These are phyloP conservation scores for Pangasius djambal DNA, from an alignment of 2,797 vertebrate genomes.

Conservation along the genomic window DNA sequence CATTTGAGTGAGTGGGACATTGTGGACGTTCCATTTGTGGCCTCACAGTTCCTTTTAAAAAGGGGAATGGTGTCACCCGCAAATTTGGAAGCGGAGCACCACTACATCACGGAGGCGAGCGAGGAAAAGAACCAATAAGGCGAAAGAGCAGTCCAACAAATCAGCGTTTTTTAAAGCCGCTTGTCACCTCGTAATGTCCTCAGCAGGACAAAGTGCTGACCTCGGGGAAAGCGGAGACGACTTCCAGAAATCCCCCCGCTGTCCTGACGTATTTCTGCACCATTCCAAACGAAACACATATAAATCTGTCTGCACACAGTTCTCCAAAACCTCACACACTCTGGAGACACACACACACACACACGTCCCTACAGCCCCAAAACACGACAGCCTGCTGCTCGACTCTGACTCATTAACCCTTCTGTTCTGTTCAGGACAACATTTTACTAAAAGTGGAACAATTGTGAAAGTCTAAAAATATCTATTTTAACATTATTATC, in stretches of 20 bases:
- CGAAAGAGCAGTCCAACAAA: conserved; percentile 62
- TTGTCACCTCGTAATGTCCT: conserved; percentile 78
- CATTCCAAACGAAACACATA: conserved; percentile 76
- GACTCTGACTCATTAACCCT: conserved; percentile 12
- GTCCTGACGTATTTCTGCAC: conserved; percentile 70
- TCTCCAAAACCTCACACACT: conserved; percentile 58
- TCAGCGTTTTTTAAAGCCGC: conserved; percentile 73
- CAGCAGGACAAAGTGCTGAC: conserved; percentile 78
- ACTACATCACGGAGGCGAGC: conserved; percentile 36
- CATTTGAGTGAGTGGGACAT: not conserved
- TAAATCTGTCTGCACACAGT: conserved; percentile 79
- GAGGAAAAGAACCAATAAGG: conserved; percentile 62
- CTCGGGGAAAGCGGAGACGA: conserved; percentile 58
- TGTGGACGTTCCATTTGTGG: not conserved
- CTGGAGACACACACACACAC: conserved; percentile 30
- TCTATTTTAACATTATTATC: not conserved
- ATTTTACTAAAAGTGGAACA: not conserved
- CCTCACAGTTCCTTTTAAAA: not conserved
- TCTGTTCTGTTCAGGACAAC: not conserved
- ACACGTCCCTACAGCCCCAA: conserved; percentile 7
- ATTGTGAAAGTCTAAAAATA: not conserved
- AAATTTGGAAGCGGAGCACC: conserved; percentile 6
- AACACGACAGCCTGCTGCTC: conserved; percentile 8
- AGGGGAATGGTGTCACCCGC: not conserved
- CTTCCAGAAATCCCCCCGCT: conserved; percentile 62